These are phyloP conservation scores for Xestoiulus laeticollis DNA, from an alignment of 2,888 invertebrate genomes.

Conservation along the genomic window DNA sequence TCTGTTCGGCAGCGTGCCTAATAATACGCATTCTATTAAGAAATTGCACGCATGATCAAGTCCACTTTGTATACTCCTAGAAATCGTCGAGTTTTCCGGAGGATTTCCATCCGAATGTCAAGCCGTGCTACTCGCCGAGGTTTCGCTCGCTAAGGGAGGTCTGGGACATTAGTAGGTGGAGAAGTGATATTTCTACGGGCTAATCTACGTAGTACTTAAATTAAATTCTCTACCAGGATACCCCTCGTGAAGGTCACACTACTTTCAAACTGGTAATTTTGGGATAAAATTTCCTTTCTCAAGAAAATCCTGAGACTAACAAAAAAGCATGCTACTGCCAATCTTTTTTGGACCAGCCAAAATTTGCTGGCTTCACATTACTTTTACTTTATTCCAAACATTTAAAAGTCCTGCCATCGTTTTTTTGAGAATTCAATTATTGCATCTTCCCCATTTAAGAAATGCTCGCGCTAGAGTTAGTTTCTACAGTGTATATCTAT, in stretches of 20 bases:
- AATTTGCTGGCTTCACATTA: not conserved
- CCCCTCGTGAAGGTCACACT: not conserved
- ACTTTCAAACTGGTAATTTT: not conserved
- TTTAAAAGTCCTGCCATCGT: too few species aligned
- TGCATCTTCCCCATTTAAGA: constrained; percentile 20
- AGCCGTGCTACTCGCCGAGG: not conserved
- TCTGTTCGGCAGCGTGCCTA: not conserved
- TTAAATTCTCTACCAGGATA: not conserved
- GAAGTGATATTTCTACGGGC: not conserved
- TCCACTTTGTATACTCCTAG: too few species aligned
- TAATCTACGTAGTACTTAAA: not conserved
- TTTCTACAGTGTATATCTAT: not conserved
- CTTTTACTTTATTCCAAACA: too few species aligned
- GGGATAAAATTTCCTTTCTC: too few species aligned
- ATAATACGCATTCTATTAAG: not conserved
- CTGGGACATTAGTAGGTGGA: not conserved
- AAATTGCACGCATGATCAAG: not conserved
- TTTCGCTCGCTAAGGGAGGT: not conserved
- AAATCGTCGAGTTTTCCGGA: not conserved
- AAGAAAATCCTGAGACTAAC: too few species aligned
- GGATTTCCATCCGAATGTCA: not conserved
- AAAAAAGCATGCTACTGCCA: not conserved
- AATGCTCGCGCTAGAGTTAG: not conserved
- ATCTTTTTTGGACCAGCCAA: not conserved
- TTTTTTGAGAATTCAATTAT: not conserved